These are phyloP conservation scores for Mesorhabditis spiculigera DNA, from an alignment of 2,888 invertebrate genomes.

Conservation along the genomic window DNA sequence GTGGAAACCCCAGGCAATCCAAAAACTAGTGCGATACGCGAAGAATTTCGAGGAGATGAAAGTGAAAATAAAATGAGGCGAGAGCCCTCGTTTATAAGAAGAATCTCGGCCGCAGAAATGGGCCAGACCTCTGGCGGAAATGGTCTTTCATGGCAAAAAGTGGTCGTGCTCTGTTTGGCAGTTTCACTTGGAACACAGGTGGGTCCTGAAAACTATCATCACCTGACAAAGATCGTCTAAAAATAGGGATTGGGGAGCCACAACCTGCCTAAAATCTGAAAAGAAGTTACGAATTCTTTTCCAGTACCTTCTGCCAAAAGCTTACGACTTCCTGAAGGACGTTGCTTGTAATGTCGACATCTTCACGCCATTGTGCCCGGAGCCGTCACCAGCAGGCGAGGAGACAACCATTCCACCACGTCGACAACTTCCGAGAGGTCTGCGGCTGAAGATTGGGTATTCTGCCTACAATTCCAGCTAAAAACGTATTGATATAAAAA, in stretches of 20 bases:
- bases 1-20: too few relatives aligned
- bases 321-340: neutral
- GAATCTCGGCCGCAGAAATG: conserved; percentile 10
- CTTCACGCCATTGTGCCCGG: neutral
- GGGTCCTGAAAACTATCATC: conserved; percentile 5
- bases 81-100: conserved; percentile 4
- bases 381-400: too few relatives aligned
- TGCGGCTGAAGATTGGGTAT: too few relatives aligned
- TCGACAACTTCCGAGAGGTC: too few relatives aligned
- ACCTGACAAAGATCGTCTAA: neutral
- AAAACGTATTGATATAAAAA: neutral
- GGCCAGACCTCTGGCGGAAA: conserved; percentile 10
- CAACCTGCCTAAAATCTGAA: neutral
- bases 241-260: neutral
- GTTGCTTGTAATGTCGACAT: conserved; percentile 1
- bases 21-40: too few relatives aligned
- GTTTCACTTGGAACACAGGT: conserved; percentile 24
- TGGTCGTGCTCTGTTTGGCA: conserved; percentile 18
- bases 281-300: neutral
- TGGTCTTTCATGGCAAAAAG: conserved; percentile 16
- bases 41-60: too few relatives aligned
- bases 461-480: too few relatives aligned
- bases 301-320: neutral
- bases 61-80: conserved; percentile 10
- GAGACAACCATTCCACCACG: too few relatives aligned